Percentiles rank a stretch among this genome's conserved stretches.
Conservation (phyloP, 2,113 vertebrate species). For the Daubentonia madagascariensis region DNA sequence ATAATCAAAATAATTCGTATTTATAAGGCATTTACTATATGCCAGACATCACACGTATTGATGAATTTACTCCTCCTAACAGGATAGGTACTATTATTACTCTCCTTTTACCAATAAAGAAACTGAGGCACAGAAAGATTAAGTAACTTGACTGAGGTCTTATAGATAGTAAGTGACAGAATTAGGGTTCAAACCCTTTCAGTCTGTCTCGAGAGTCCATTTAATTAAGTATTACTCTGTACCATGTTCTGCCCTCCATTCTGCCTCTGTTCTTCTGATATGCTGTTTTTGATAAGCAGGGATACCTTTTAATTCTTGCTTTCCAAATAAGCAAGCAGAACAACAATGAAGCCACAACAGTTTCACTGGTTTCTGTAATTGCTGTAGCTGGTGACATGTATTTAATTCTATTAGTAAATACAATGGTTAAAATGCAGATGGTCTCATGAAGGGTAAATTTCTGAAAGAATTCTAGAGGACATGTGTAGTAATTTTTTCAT, state of each 20-base stretch:
- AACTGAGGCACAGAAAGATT: background rate
- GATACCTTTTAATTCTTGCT: background rate
- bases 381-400: background rate
- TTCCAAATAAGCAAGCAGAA: background rate
- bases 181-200: background rate
- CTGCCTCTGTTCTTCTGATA: too few species aligned
- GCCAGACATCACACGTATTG: background rate
- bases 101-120: background rate
- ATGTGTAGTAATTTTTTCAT: background rate
- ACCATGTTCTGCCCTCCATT: too few species aligned
- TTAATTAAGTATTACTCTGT: background rate
- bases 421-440: background rate
- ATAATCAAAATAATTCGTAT: background rate
- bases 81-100: background rate
- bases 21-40: background rate
- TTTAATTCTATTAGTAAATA: constrained; percentile 10
- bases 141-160: background rate
- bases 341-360: background rate
- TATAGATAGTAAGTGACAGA: background rate
- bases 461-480: background rate
- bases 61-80: background rate
- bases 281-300: background rate
- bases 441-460: background rate
- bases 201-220: background rate
- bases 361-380: background rate